Conservation (phyloP, 2,888 invertebrate species). For the Chrysolina americana region DNA sequence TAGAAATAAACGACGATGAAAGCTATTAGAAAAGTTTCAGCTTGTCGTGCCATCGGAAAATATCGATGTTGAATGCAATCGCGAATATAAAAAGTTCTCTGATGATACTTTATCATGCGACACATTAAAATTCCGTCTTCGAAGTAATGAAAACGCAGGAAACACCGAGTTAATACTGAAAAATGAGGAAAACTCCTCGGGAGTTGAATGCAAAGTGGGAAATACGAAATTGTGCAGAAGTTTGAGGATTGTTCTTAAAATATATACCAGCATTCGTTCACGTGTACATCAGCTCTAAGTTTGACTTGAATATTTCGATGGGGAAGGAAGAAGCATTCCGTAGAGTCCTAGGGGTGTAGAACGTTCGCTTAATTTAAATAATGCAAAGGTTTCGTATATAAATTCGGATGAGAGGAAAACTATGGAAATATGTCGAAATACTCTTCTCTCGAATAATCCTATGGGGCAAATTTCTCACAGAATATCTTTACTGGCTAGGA, state of each 20-base stretch:
- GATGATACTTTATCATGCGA: constrained; percentile 25
- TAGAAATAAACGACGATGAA: not conserved
- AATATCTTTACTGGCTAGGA: too few species aligned
- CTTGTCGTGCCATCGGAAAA: not conserved
- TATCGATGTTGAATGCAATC: not conserved
- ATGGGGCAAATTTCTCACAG: too few species aligned
- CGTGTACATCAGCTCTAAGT: not conserved
- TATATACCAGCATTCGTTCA: not conserved
- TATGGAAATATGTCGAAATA: too few species aligned
- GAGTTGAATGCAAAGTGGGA: constrained; percentile 23
- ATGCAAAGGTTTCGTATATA: too few species aligned
- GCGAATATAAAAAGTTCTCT: constrained; percentile 19
- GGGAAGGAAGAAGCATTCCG: too few species aligned
- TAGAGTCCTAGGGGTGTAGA: too few species aligned
- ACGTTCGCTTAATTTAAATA: too few species aligned
- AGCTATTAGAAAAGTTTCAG: not conserved
- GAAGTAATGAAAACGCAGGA: constrained; percentile 29
- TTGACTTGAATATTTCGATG: too few species aligned
- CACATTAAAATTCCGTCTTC: constrained; percentile 24
- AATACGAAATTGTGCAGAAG: not conserved
- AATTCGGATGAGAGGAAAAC: too few species aligned
- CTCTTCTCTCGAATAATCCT: too few species aligned
- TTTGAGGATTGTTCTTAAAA: not conserved
- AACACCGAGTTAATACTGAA: constrained; percentile 30
- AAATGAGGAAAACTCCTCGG: constrained; percentile 17